Evolutionary conservation across 2,113 vertebrate genomes (phyloP), one percentile per base, ranked within the genome.

Genomic region (Desmodus rotundus): DNA sequence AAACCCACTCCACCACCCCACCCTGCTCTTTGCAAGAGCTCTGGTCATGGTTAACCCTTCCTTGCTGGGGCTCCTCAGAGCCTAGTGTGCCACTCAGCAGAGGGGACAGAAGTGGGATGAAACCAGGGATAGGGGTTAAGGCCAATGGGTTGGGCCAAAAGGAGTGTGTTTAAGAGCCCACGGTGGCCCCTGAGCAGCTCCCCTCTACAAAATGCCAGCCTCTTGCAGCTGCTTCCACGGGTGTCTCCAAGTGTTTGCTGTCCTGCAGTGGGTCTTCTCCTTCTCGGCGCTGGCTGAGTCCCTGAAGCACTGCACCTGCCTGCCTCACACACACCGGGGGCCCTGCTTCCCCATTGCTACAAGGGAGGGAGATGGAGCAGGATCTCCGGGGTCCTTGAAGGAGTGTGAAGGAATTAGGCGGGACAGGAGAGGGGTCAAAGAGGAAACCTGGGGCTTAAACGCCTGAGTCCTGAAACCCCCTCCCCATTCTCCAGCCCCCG

Each of bases 241-340:
- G 12, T 4, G 52, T 41, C 93, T 94, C 61, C 86, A 94, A 41
- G 85, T 63, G 1, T 85, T 95, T 7, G 85, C 87, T 0, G 77
- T 96, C 41, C n/a, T 96, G 7, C 89, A 72, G 9, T 87, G 95
- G 72, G n/a, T 95, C 84, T 96, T 96, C 81, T 93, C 96, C 22
- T 81, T 97, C 73, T 31, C 88, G 67, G 91, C 54, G 24, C 78
- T 97, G 6, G 41, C 87, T 97, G 89, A 97, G 95, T 41, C 83
- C 43, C 26, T 50, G 31, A 14, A 77, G 68, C 13, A 45, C 43
- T 41, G 24, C 15, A 41, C 78, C 24, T 31, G 41, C 61, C 38
- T 38, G 41, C 78, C 38, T 7, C 56, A 63, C 38, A 80, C n/a
- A 31, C 78, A 20, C 33, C 50, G 58, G 76, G 22, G 4, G 5